Evolutionary conservation across 2,888 invertebrate genomes (phyloP), one percentile per base, ranked within the genome.

Genomic region (Orthosia cruda): DNA sequence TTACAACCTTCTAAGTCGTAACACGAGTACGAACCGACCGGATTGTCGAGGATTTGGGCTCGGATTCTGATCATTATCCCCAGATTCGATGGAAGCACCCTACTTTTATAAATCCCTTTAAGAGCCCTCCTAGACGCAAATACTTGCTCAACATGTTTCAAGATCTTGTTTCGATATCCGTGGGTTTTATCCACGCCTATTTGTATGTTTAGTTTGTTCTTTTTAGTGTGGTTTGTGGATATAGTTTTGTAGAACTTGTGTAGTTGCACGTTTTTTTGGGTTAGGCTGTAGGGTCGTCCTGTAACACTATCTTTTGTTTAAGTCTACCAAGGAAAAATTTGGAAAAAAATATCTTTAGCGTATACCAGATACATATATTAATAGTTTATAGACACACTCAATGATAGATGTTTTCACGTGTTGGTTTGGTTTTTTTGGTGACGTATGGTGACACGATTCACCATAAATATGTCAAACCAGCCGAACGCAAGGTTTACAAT

Each of bases 51-150:
- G 90, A 90, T 91, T 90, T 89, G 80, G 87, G 88, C 88, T 87
- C 87, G 93, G 92, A 92, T 93, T 92, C 92, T 87, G 90, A 92
- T 93, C 93, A 93, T 94, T 94, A 94, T 93, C 93, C 91, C 80
- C 88, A 89, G 91, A 92, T 92, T 91, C 92, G 88, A 91, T 89
- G 90, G 90, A 89, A 90, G 89, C 91, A 89, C 87, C 91, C 92
- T 88, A 91, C 91, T 92, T 92, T 90, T 90, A 90, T 90, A 92
- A 92, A 92, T 91, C 92, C 91, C 86, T 88, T 80, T 90, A 92
- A 91, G 91, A 90, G 90, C 87, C 87, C 88, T 89, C 85, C 88
- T 88, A 89, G 90, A 89, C 92, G 88, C 87, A 91, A 91, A 90
- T 89, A 91, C 91, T 89, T 89, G 89, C 87, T 91, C 89, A 89